Evolutionary conservation across 2,888 invertebrate species (phyloP).

Genomic region (Hoplodrina ambigua): DNA sequence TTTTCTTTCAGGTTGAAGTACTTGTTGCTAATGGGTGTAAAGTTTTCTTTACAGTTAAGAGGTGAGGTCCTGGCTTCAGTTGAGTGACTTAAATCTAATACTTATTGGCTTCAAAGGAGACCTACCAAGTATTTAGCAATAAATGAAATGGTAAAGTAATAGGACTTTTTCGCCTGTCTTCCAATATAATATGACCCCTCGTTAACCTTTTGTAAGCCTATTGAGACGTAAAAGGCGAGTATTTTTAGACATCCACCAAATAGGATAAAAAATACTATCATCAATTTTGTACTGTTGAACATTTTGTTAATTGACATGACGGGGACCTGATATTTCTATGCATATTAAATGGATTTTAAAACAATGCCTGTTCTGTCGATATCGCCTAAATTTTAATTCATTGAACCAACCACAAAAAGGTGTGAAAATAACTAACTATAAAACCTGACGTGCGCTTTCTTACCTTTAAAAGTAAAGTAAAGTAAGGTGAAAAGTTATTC

Average conservation of each 20-base stretch:
- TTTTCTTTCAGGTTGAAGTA: constrained; percentile 27
- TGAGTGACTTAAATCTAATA: neutral
- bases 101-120: neutral
- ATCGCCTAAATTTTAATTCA: constrained; percentile 17
- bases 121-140: neutral
- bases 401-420: constrained; percentile 27
- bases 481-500: constrained; percentile 57
- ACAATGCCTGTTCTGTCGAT: neutral
- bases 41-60: constrained; percentile 30
- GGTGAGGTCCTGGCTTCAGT: constrained; percentile 1
- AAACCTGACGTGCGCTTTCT: constrained; percentile 41
- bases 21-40: constrained; percentile 39
- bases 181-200: neutral
- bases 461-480: constrained; percentile 59
- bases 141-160: neutral
- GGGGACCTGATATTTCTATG: neutral
- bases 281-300: neutral
- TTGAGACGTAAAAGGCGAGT: neutral
- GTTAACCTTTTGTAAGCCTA: neutral
- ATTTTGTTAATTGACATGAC: constrained; percentile 1
- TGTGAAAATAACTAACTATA: constrained; percentile 31
- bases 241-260: neutral
- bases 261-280: neutral
- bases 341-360: neutral
- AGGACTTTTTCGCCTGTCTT: neutral